These are phyloP conservation scores for Scarus forsteni DNA, from an alignment of 2,797 vertebrate species.

Conservation along the genomic window DNA sequence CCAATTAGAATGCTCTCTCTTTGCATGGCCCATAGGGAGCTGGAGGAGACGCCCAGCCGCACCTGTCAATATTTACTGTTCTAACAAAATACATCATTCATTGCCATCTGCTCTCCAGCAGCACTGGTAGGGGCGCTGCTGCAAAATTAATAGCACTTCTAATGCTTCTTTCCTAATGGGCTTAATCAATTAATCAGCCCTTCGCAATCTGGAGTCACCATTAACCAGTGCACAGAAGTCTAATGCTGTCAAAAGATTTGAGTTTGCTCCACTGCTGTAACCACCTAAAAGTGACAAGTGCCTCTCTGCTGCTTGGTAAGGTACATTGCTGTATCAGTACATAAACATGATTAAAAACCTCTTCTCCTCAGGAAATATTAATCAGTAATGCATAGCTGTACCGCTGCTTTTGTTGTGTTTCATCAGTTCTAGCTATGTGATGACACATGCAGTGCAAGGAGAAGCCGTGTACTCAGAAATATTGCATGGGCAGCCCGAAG, in stretches of 20 bases:
- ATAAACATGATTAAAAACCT: conserved; percentile 36
- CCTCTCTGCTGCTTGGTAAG: conserved; percentile 18
- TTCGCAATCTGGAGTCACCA: conserved; percentile 70
- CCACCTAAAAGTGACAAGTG: conserved; percentile 22
- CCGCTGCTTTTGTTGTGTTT: conserved; percentile 26
- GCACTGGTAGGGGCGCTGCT: conserved; percentile 62
- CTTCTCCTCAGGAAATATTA: conserved; percentile 1
- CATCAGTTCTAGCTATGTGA: conserved; percentile 30
- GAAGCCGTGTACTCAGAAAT: conserved; percentile 49
- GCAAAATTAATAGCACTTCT: conserved; percentile 81
- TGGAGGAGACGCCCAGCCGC: conserved; percentile 56
- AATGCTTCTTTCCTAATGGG: conserved; percentile 79
- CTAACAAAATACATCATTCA: conserved; percentile 84
- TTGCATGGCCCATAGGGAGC: conserved; percentile 57
- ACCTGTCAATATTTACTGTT: conserved; percentile 87
- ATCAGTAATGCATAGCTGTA: conserved; percentile 12
- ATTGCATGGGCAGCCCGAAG: conserved; percentile 63
- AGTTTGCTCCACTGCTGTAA: conserved; percentile 42
- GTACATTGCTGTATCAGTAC: conserved; percentile 23
- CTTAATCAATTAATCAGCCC: conserved; percentile 82
- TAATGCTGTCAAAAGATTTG: conserved; percentile 66
- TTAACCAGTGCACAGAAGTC: conserved; percentile 68
- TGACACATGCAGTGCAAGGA: conserved; percentile 49
- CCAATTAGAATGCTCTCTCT: conserved; percentile 75
- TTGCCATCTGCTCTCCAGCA: conserved; percentile 81